phyloP scores from a whole-genome alignment of 2,113 vertebrate genomes.

The Synchiropus splendidus region DNA sequence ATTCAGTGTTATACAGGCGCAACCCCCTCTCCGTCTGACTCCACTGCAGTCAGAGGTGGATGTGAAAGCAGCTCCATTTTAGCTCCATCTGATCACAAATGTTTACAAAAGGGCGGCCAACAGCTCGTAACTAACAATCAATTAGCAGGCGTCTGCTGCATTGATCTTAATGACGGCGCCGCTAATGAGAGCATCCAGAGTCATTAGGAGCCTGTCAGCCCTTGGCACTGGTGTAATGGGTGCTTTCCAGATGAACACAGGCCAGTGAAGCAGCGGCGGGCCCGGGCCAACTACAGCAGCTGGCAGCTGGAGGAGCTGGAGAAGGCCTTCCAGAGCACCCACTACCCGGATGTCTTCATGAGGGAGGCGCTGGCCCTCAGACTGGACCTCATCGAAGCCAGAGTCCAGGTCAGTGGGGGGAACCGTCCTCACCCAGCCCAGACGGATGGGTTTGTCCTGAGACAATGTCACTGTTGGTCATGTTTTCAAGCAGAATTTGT shows the following conservation, averaged over 20 bases:
- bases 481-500: too few species aligned
- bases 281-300: conserved; percentile 80
- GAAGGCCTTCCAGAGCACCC: conserved; percentile 74
- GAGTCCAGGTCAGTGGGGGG: conserved; percentile 66
- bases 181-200: conserved; percentile 71
- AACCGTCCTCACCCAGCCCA: too few species aligned
- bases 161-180: conserved; percentile 61
- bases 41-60: conserved; percentile 1
- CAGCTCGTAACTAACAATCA: conserved; percentile 75
- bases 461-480: too few species aligned
- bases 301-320: conserved; percentile 82
- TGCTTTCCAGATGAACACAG: conserved; percentile 73
- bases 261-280: conserved; percentile 75
- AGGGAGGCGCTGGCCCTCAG: conserved; percentile 75
- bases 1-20: too few species aligned
- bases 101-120: conserved; percentile 69
- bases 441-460: too few species aligned
- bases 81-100: conserved; percentile 58
- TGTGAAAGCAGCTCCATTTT: background rate
- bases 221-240: conserved; percentile 62
- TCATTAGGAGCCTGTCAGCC: conserved; percentile 69
- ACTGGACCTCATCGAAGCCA: conserved; percentile 76
- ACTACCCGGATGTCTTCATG: conserved; percentile 80
- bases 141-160: conserved; percentile 64
- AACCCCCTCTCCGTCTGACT: too few species aligned